phyloP scores from a whole-genome alignment of 2,797 vertebrate genomes.

The Fundulus diaphanus region DNA sequence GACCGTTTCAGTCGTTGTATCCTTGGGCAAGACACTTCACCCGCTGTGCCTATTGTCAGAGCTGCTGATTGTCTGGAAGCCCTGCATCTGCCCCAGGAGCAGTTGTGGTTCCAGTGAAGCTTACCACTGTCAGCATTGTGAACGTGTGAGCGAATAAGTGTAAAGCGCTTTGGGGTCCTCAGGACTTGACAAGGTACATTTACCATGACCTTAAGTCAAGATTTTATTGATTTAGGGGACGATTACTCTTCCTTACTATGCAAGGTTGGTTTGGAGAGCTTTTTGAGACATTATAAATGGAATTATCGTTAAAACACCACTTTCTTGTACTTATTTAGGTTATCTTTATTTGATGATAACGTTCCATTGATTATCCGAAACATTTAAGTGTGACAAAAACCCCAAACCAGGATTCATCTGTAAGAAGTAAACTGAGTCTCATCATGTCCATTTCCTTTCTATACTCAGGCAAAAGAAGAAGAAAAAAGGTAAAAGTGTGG shows the following conservation, averaged over 20 bases:
- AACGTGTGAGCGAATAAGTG: too few species aligned
- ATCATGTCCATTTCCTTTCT: conserved; percentile 8
- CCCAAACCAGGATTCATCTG: background rate
- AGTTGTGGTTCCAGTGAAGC: too few species aligned
- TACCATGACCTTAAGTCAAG: too few species aligned
- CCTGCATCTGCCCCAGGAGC: too few species aligned
- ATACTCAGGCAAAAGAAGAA: conserved; percentile 58
- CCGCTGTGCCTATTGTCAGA: too few species aligned
- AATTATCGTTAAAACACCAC: background rate
- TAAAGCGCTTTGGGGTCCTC: too few species aligned
- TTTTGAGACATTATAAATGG: background rate
- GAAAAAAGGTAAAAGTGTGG: conserved; percentile 61
- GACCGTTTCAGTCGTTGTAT: too few species aligned
- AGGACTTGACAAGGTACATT: too few species aligned
- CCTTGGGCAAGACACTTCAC: too few species aligned
- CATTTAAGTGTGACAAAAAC: background rate
- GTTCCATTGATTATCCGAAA: background rate
- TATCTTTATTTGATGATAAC: background rate
- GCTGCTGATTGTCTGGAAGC: too few species aligned
- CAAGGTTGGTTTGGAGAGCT: background rate
- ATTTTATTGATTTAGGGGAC: background rate
- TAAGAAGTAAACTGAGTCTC: background rate
- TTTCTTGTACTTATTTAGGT: background rate
- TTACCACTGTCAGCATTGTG: too few species aligned
- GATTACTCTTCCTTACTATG: background rate